A percentile compares a stretch with the other conserved stretches of the same genome.
phyloP scores from a whole-genome alignment of 2,113 vertebrate genomes.

The Galbula dea region DNA sequence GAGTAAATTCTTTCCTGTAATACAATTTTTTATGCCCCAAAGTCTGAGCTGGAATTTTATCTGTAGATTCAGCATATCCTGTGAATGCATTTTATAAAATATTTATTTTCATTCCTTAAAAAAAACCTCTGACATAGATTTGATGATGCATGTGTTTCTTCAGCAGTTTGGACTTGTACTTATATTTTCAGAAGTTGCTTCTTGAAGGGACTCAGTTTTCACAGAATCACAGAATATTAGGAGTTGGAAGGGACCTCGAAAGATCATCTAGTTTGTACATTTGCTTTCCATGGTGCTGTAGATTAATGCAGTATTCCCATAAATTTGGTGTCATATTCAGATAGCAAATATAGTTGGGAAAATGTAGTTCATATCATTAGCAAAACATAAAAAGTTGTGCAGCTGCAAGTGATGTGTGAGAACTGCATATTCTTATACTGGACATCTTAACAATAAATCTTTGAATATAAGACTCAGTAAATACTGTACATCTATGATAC shows the following conservation, averaged over 20 bases:
- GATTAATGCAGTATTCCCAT: neutral
- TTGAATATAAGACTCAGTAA: neutral
- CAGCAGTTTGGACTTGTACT: neutral
- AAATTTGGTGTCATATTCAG: neutral
- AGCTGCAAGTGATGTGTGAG: neutral
- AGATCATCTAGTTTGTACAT: too few relatives aligned
- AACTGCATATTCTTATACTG: neutral
- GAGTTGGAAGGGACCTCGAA: too few relatives aligned
- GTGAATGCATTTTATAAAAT: neutral
- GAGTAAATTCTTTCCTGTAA: neutral
- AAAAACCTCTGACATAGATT: neutral
- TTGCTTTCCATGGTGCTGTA: neutral
- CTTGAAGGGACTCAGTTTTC: neutral
- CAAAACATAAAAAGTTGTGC: neutral
- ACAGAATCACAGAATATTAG: too few relatives aligned
- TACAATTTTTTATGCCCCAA: neutral
- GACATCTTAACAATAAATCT: neutral
- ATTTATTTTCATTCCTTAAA: neutral
- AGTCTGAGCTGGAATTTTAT: neutral
- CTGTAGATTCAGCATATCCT: neutral
- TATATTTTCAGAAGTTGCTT: neutral
- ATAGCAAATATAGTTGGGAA: neutral
- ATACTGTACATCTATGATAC: neutral
- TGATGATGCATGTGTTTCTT: neutral
- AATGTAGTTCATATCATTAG: neutral